Evolutionary conservation across 2,113 vertebrate species (phyloP), one percentile per base, ranked within the genome.

Genomic region (Scomber scombrus): DNA sequence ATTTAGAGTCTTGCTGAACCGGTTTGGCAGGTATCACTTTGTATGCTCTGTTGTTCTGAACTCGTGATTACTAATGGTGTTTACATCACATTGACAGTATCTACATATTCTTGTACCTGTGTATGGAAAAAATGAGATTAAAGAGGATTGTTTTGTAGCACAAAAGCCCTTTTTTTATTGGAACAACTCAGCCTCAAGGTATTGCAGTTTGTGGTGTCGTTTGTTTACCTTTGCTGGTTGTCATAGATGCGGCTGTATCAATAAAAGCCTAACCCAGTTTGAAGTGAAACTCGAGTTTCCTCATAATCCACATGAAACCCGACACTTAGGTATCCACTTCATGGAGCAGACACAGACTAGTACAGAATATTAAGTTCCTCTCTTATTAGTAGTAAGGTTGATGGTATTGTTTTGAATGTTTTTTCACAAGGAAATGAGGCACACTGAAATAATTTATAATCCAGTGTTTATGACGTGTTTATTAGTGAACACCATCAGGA

Each of bases 181-280:
- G 52, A 72, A 88, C 71, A 47, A 3, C 76, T 75, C 16, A 52
- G 29, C 29, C 19, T 78, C 6, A 65, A 60, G 3, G 12, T 62
- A 11, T 65, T 11, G 11, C 43, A 50, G 67, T 78, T 74, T 84
- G 18, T 78, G 16, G 19, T 69, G 64, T 76, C 16, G 49, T 76
- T 63, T 89, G 85, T 91, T 85, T 82, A 79, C 74, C 66, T 58
- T 66, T 49, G 78, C 65, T 82, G 74, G 55, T 81, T 81, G 76
- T 85, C 71, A 75, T 72, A 63, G 84, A 89, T 16, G 47, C 46
- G 40, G 64, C 65, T 65, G 7, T 76, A 49, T 80, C 80, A 89
- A 87, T 89, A 86, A 90, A 91, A 65, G 72, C 66, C 75, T 55
- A 83, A 87, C 78, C 86, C 71, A 83, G 74, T 83, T 78, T 52